phyloP scores from a whole-genome alignment of 2,797 vertebrate genomes.

The Helicolenus hilgendorfi region DNA sequence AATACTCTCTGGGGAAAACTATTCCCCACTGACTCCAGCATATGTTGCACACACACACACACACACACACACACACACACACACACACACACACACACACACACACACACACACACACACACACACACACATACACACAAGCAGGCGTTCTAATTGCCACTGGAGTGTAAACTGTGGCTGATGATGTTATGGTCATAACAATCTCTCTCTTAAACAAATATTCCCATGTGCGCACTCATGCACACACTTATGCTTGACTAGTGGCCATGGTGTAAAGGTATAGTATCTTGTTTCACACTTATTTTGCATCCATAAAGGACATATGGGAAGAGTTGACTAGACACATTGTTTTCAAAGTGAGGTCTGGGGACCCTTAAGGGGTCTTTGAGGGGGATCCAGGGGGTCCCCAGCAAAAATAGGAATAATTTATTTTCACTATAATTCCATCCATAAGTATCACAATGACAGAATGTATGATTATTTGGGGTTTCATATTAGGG shows the following conservation, averaged over 20 bases:
- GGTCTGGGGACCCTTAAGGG: neutral
- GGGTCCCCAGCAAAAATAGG: neutral
- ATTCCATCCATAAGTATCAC: neutral
- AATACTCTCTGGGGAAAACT: constrained; percentile 92
- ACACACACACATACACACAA: neutral
- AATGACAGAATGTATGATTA: neutral
- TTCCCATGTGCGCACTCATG: neutral
- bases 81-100: constrained; percentile 4
- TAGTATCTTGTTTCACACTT: neutral
- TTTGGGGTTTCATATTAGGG: neutral
- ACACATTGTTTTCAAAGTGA: neutral
- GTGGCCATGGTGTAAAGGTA: neutral
- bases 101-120: constrained; percentile 1
- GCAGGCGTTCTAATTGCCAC: constrained; percentile 90
- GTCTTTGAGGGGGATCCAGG: neutral
- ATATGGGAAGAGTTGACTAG: constrained; percentile 21
- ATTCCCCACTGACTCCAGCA: constrained; percentile 74
- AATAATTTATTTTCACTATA: neutral
- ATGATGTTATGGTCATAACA: constrained; percentile 89
- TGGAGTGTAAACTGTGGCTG: constrained; percentile 93
- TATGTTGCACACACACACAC: constrained; percentile 56
- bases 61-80: constrained; percentile 1
- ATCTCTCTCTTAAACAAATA: constrained; percentile 66
- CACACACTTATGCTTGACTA: neutral
- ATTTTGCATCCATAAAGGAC: constrained; percentile 26